Evolutionary conservation across 30 jellyfish, hydroid and myxozoan species (phyloP).

Genomic region (Morbakka virulenta): DNA sequence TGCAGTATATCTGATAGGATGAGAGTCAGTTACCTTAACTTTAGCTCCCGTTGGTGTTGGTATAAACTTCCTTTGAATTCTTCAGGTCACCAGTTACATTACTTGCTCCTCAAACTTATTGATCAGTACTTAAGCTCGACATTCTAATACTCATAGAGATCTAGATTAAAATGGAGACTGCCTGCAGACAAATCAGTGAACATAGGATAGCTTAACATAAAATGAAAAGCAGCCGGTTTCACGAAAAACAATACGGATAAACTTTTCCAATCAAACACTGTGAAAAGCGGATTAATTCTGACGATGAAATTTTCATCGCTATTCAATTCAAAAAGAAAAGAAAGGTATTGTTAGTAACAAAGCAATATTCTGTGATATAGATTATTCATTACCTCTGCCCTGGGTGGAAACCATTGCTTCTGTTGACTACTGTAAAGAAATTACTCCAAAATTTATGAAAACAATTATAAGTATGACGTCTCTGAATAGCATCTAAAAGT

Average conservation of each 20-base stretch:
- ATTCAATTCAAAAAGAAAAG: not conserved
- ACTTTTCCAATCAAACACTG: not conserved
- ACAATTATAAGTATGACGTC: too few relatives aligned
- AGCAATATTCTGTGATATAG: not conserved
- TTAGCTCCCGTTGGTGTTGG: too few relatives aligned
- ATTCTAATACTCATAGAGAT: not conserved
- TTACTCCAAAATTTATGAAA: too few relatives aligned
- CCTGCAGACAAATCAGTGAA: not conserved
- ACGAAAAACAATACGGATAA: not conserved
- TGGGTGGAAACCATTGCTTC: not conserved
- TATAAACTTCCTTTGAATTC: too few relatives aligned
- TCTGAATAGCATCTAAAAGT: too few relatives aligned
- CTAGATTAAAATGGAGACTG: not conserved
- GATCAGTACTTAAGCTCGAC: too few relatives aligned
- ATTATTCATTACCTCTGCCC: not conserved
- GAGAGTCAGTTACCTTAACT: too few relatives aligned
- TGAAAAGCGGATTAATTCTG: not conserved
- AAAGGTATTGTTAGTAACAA: not conserved
- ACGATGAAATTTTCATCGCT: not conserved
- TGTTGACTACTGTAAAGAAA: too few relatives aligned
- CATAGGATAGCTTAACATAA: not conserved
- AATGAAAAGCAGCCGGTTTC: not conserved
- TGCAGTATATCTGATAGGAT: too few relatives aligned
- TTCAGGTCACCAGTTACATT: too few relatives aligned
- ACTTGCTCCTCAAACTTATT: too few relatives aligned